phyloP scores from a whole-genome alignment of 2,888 invertebrate species.

The Cristatella mucedo region DNA sequence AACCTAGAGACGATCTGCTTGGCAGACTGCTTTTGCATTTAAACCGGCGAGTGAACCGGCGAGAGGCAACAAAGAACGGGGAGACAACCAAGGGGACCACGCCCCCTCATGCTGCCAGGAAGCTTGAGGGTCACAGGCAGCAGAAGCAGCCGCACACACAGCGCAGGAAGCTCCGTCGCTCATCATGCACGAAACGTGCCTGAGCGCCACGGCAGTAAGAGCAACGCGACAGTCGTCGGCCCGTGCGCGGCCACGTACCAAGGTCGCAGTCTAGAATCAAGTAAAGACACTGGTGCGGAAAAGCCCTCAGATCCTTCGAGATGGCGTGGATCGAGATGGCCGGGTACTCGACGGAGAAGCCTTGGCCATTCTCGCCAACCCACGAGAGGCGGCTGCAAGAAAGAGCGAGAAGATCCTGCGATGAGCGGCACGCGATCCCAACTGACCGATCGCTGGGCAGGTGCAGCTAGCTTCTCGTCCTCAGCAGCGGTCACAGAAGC shows the following conservation, averaged over 20 bases:
- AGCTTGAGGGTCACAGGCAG: too few species aligned
- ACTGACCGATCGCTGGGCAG: too few species aligned
- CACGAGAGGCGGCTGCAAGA: conserved; percentile 46
- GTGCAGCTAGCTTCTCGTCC: too few species aligned
- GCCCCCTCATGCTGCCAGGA: too few species aligned
- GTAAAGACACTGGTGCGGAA: conserved; percentile 55
- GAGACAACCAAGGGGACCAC: too few species aligned
- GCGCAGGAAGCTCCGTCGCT: not conserved
- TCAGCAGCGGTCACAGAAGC: too few species aligned
- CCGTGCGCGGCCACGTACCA: conserved; percentile 29
- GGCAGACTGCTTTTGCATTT: too few species aligned
- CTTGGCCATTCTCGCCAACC: conserved; percentile 45
- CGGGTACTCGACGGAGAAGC: conserved; percentile 56
- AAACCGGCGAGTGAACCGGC: too few species aligned
- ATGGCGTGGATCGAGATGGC: conserved; percentile 61
- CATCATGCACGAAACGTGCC: not conserved
- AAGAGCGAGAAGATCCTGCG: conserved; percentile 9
- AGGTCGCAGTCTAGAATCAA: conserved; percentile 55
- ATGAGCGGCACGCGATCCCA: too few species aligned
- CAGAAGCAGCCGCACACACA: not conserved
- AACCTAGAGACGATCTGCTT: too few species aligned
- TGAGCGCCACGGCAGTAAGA: not conserved
- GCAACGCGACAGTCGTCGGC: conserved; percentile 22
- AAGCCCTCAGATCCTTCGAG: conserved; percentile 49
- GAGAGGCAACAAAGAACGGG: too few species aligned